A percentile compares a stretch with the other conserved stretches of the same genome.
Evolutionary conservation across 2,888 invertebrate genomes (phyloP).

Genomic region (Lucinisca nassula): DNA sequence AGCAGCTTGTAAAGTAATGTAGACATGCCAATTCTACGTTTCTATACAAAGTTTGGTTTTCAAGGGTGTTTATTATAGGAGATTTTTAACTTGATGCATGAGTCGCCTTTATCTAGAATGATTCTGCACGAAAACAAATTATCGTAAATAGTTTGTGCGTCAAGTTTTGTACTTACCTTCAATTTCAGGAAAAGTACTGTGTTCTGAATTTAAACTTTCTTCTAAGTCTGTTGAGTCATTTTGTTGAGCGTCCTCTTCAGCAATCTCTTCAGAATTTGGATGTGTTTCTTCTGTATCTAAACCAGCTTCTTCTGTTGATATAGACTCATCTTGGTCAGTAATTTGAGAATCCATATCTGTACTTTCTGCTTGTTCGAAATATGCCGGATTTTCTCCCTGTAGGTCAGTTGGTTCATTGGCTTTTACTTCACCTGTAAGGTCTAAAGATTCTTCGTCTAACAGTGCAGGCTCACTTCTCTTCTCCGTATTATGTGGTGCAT

Average conservation of each 20-base stretch:
- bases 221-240: background rate
- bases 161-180: too few relatives aligned
- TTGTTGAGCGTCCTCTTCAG: background rate
- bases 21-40: too few relatives aligned
- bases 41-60: too few relatives aligned
- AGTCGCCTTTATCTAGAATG: too few relatives aligned
- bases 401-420: background rate
- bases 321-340: background rate
- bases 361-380: background rate
- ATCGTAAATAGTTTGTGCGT: too few relatives aligned
- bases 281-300: background rate
- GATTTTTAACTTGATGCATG: too few relatives aligned
- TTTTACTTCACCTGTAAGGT: background rate
- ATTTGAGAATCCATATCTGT: background rate
- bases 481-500: conserved; percentile 34
- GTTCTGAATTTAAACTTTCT: background rate
- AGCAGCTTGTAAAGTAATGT: too few relatives aligned
- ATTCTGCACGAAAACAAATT: too few relatives aligned
- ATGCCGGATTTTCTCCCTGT: too few relatives aligned
- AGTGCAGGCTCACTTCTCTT: conserved; percentile 49
- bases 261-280: background rate
- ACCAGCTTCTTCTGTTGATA: background rate
- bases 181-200: too few relatives aligned
- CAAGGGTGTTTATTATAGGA: too few relatives aligned
- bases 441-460: background rate